Base-by-base conservation (phyloP, 2,888 invertebrate genomes). In the Himalopsyche tibetana region DNA sequence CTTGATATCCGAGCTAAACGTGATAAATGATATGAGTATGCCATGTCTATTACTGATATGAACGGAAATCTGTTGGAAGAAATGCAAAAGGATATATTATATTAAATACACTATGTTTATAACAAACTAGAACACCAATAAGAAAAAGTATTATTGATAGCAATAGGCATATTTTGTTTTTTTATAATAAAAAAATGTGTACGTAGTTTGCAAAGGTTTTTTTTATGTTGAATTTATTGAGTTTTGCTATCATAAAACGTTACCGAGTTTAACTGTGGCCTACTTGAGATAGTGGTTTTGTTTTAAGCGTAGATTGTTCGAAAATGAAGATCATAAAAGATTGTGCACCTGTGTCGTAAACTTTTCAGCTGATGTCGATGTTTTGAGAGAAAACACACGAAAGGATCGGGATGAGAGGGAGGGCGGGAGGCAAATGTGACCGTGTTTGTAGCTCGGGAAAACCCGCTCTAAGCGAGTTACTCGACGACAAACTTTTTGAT, bases 351-450 rank as follows among this genome's bases (percentile, higher is more conserved):
- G 74, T 36, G 74, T 28, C 28, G 82, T 38, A 56, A 87, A 87
- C 74, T 87, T 87, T 85, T 87, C 83, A 83, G 87, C 87, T 79
- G 85, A 87, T 69, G 83, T 85, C 87, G 83, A 87, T 87, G 87
- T 87, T 87, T 87, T 83, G 56, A 85, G 74, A 83, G 87, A 87
- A 88, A 88, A 88, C 88, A 88, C 83, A 84, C 86, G 83, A 42
- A 87, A 51, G 81, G 56, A 79, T 84, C 74, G 74, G 28, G 51
- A 15, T 15, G 51, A 15, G 51, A 51, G 12, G 51, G 15, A 15
- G 15, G 51, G 74, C 74, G 84, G 82, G 85, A 83, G 55, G 82
- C 87, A 86, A 85, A 85, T 87, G 85, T 85, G 88, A 84, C 88
- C 85, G 84, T 85, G 79, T 87, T 87, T 83, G 82, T 81, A 83